Percentiles rank a stretch among this genome's conserved stretches.
Conservation (phyloP, 2,797 vertebrate species). For the Diceros bicornis region DNA sequence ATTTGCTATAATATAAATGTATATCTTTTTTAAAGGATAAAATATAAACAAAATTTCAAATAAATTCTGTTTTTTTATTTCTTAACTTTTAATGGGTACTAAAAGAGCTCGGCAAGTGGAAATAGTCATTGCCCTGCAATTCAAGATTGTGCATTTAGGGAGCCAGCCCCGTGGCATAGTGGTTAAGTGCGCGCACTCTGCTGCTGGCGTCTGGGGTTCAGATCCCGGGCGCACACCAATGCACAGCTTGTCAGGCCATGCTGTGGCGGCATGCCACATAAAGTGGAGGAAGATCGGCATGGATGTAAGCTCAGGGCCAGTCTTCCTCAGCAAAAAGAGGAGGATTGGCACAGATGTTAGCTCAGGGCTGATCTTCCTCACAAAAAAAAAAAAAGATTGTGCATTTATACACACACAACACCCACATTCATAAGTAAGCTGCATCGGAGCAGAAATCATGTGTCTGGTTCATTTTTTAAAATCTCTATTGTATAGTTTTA, state of each 20-base stretch:
- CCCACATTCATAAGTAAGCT: not conserved
- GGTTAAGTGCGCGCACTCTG: too few species aligned
- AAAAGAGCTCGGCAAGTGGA: not conserved
- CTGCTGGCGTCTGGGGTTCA: too few species aligned
- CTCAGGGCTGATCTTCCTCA: too few species aligned
- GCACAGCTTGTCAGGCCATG: too few species aligned
- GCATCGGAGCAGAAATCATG: not conserved
- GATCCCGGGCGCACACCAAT: too few species aligned
- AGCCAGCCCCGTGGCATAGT: too few species aligned
- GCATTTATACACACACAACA: not conserved
- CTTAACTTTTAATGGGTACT: not conserved
- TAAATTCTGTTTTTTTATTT: not conserved
- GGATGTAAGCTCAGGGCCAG: too few species aligned
- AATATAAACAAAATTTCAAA: not conserved
- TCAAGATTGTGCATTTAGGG: not conserved
- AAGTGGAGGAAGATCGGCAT: too few species aligned
- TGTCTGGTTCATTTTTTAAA: not conserved
- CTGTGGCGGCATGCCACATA: too few species aligned
- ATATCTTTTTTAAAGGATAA: not conserved
- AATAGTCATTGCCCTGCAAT: not conserved
- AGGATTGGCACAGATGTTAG: too few species aligned
- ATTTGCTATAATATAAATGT: not conserved
- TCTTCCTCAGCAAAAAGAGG: too few species aligned
- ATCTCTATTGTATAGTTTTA: not conserved
- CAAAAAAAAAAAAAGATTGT: not conserved